phyloP scores from a whole-genome alignment of 1,140 invertebrate species.

The Temnothorax longispinosus region DNA sequence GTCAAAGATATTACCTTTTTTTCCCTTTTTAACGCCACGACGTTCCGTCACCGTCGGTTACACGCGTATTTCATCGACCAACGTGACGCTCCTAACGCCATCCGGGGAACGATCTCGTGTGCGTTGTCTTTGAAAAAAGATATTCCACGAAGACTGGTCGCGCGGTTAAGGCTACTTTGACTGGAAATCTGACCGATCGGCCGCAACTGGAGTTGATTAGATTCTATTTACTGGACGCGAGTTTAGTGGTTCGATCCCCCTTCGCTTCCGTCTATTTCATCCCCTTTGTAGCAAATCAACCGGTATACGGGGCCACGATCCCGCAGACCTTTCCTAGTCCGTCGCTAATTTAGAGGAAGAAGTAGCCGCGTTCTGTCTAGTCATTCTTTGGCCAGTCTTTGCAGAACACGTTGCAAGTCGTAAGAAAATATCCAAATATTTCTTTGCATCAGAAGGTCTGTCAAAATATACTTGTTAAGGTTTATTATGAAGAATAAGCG shows the following conservation, averaged over 20 bases:
- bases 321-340: slow-evolving; percentile 56
- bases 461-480: not conserved
- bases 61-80: slow-evolving; percentile 11
- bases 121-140: not conserved
- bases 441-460: not conserved
- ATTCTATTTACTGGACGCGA: slow-evolving; percentile 85
- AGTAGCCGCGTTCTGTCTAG: slow-evolving; percentile 23
- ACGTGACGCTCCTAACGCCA: not conserved
- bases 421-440: not conserved
- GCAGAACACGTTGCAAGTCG: not conserved
- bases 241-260: slow-evolving; percentile 80
- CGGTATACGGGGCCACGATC: slow-evolving; percentile 80
- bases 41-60: slow-evolving; percentile 13
- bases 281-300: slow-evolving; percentile 85
- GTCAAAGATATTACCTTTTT: slow-evolving; percentile 44
- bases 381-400: not conserved
- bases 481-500: not conserved
- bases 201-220: slow-evolving; percentile 84
- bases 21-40: not conserved
- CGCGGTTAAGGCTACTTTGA: slow-evolving; percentile 75
- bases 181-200: slow-evolving; percentile 84
- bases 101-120: not conserved
- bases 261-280: slow-evolving; percentile 82
- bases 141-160: slow-evolving; percentile 18
- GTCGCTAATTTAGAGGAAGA: slow-evolving; percentile 59